Base-by-base conservation (phyloP, 2,888 invertebrate species). In the Drosophila bunnanda region DNA sequence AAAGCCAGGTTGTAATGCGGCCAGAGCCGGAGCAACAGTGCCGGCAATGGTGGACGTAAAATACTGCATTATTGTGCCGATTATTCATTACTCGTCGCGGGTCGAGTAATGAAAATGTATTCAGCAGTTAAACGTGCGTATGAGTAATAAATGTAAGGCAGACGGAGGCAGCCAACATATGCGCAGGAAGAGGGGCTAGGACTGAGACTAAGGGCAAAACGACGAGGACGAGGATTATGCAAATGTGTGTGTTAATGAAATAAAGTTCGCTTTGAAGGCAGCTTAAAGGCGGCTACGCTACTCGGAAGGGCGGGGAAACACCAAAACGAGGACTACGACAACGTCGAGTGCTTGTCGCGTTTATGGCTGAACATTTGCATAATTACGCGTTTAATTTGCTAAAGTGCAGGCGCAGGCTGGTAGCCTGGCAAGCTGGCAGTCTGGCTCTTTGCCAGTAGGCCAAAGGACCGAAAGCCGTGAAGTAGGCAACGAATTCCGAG, bases 241-340 rank as follows among this genome's bases (percentile, higher is more conserved):
- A 88, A 86, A 86, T 86, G 81, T 77, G 70, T 76, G 77, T 80
- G 79, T 78, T 86, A 88, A 88, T 86, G 89, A 86, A 86, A 88
- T 86, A 78, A 88, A 83, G 78, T 79, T 73, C 81, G 57, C 84
- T 85, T 80, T 85, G 86, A 80, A 77, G 67, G 71, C 79, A 59
- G 75, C 85, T 79, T 87, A 83, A 81, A 58, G 60, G 65, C 73
- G 74, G 50, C 64, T 57, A 38, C 55, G 17, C 38, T 69, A 4
- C 44, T n/a, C 5, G 46, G 25, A 8, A 8, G 34, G 44, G 32
- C 13, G 34, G 50, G 34, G 13, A 43, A 60, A 9, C 38, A 34
- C 48, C 46, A 39, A 66, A 41, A 67, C 52, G 44, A 66, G 64
- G 62, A 64, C 46, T 65, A 46, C 57, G 55, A 20, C 50, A 59